phyloP scores from a whole-genome alignment of 2,797 vertebrate species.

The Sciurus carolinensis region DNA sequence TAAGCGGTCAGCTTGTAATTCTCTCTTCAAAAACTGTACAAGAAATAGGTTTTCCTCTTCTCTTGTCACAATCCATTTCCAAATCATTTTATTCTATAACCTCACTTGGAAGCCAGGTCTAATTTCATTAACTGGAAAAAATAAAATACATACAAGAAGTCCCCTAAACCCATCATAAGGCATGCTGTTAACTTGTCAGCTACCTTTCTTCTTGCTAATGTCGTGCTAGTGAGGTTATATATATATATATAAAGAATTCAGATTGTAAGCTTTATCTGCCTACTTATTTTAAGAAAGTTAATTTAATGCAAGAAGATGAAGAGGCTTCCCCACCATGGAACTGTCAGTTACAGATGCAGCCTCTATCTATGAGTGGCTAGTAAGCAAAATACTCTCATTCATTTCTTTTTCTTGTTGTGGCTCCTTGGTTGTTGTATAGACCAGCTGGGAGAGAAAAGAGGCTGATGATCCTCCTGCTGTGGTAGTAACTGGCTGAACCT shows the following conservation, averaged over 20 bases:
- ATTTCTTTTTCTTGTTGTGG: not conserved
- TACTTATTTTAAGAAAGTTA: not conserved
- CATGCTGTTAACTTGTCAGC: not conserved
- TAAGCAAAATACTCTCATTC: not conserved
- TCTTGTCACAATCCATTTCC: not conserved
- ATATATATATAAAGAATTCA: not conserved
- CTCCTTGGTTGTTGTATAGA: too few relatives aligned
- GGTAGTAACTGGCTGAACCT: too few relatives aligned
- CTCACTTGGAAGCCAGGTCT: constrained; percentile 16
- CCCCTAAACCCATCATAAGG: not conserved
- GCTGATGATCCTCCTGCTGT: too few relatives aligned
- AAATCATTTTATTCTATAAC: constrained; percentile 1
- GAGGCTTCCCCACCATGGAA: not conserved
- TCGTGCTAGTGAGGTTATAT: not conserved
- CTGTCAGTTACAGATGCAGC: not conserved
- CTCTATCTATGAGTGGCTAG: not conserved
- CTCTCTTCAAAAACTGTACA: constrained; percentile 10
- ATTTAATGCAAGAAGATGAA: not conserved
- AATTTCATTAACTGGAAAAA: constrained; percentile 3
- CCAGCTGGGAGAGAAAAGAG: not conserved
- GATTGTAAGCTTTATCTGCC: not conserved
- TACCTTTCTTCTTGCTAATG: not conserved
- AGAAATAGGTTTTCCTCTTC: not conserved
- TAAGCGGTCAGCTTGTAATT: not conserved
- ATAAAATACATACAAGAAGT: not conserved